Percentiles rank a stretch among this genome's conserved stretches.
Conservation (phyloP, 1,140 invertebrate species). For the Lysiphlebus fabarum region DNA sequence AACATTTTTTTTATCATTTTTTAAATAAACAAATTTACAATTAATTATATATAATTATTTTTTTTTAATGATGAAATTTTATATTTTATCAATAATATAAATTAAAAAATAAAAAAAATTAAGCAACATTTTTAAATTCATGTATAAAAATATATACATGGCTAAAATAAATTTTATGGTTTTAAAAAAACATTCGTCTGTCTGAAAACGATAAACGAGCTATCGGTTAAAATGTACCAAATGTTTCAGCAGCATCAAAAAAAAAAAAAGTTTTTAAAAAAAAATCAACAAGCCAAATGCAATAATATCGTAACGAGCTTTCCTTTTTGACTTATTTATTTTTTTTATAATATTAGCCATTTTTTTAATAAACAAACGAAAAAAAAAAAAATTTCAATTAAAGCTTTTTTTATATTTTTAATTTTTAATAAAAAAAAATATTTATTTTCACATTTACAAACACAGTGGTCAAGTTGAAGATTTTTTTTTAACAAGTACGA, state of each 20-base stretch:
- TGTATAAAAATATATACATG: too few relatives aligned
- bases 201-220: conserved; percentile 26
- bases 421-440: too few relatives aligned
- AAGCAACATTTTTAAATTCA: background rate
- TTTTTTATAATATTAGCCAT: conserved; percentile 16
- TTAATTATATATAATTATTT: too few relatives aligned
- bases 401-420: background rate
- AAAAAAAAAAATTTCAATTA: background rate
- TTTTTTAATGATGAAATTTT: too few relatives aligned
- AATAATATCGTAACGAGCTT: conserved; percentile 13
- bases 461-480: too few relatives aligned
- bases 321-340: conserved; percentile 17
- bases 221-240: conserved; percentile 12
- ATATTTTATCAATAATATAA: too few relatives aligned
- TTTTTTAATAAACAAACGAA: conserved; percentile 8
- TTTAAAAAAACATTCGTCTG: conserved; percentile 26
- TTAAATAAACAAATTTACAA: too few relatives aligned
- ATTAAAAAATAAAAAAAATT: background rate
- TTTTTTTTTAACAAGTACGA: background rate
- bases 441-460: too few relatives aligned
- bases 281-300: too few relatives aligned
- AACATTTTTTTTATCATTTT: too few relatives aligned
- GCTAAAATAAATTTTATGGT: conserved; percentile 27
- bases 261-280: too few relatives aligned
- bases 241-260: background rate